phyloP scores from a whole-genome alignment of 2,888 invertebrate species.

The Arrhopalites spinosus region DNA sequence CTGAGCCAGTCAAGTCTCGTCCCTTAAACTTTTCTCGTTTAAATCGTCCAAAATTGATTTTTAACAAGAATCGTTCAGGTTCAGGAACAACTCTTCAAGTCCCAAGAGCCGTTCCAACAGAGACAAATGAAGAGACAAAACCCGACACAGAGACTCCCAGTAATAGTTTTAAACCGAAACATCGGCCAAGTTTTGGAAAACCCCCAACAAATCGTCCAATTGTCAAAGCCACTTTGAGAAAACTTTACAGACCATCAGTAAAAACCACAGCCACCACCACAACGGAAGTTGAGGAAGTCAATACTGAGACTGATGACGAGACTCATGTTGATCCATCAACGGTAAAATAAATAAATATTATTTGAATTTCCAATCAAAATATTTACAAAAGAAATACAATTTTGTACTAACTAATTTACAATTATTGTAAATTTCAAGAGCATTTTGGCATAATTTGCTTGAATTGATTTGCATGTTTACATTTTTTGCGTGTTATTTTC shows the following conservation, averaged over 20 bases:
- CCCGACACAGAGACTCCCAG: constrained; percentile 27
- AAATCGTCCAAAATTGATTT: constrained; percentile 8
- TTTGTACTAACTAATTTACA: neutral
- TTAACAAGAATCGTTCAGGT: constrained; percentile 4
- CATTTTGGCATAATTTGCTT: too few species aligned
- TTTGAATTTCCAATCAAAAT: too few species aligned
- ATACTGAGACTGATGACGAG: neutral
- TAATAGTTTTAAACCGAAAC: constrained; percentile 25
- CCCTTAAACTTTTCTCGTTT: neutral
- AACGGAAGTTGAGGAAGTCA: constrained; percentile 17
- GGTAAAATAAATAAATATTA: too few species aligned
- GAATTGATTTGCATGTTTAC: too few species aligned
- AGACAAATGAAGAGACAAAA: neutral
- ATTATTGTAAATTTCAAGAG: neutral
- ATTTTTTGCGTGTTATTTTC: neutral
- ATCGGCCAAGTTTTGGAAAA: constrained; percentile 2
- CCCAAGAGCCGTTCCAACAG: neutral
- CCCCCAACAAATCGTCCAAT: constrained; percentile 17
- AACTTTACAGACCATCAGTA: constrained; percentile 14
- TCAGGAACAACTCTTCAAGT: neutral
- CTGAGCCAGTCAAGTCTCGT: neutral
- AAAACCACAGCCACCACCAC: neutral
- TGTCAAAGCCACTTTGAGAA: constrained; percentile 18
- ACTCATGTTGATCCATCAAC: too few species aligned
- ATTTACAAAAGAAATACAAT: too few species aligned